Evolutionary conservation across 2,797 vertebrate genomes (phyloP), one percentile per base, ranked within the genome.

Genomic region (Cuculus canorus): DNA sequence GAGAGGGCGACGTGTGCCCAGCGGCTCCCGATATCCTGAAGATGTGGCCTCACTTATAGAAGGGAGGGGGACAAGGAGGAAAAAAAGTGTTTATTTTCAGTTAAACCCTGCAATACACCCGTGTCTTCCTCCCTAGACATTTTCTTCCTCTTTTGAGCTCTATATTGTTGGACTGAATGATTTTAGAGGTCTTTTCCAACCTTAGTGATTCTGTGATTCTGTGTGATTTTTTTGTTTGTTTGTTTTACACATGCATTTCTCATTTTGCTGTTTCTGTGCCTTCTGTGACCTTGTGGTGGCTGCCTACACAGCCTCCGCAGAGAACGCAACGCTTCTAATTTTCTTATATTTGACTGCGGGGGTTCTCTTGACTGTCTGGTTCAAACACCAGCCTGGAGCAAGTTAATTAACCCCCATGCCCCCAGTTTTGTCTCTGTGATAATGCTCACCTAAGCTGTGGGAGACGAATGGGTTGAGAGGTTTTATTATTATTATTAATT

Each of bases 361-460:
- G 45, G 2, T 27, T 53, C 59, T 52, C 57, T 18, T 59, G 76
- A 24, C 65, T 15, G 1, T 2, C 84, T 63, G 88, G 68, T 41
- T 73, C 28, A 5, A 81, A 56, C 76, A 33, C 9, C 80, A 86
- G 53, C 76, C 69, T 3, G 1, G 50, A 86, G 93, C 70, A 33
- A 17, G 28, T 37, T 48, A 39, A 96, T 90, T 63, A 94, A 95
- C 82, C 80, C 70, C 59, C 2, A 66, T 63, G 93, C 77, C 61
- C 87, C 64, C 5, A 2, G 3, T 17, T 16, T 53, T 71, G 69
- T 64, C 77, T 78, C 82, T 12, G 61, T 47, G 86, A 59, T 37
- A 72, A 75, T 1, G 17, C 73, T 90, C 66, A 79, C 77, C 66
- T 80, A 13, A 90, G 64, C 73, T 54, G 52, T 5, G 24, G 25